Conservation (phyloP, 2,888 invertebrate species). For the Lissonota sp. region DNA sequence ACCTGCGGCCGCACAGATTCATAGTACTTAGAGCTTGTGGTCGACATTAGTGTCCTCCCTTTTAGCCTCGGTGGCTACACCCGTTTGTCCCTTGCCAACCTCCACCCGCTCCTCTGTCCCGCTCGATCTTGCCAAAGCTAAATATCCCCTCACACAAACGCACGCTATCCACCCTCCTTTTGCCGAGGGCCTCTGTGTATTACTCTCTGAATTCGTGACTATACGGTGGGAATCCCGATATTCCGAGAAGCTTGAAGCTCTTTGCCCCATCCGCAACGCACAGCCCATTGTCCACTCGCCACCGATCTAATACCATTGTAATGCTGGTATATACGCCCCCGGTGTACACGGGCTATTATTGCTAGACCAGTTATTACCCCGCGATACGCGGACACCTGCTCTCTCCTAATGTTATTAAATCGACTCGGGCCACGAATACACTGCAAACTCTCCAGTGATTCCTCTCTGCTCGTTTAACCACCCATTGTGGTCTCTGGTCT, state of each 20-base stretch:
- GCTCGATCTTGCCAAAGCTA: constrained; percentile 39
- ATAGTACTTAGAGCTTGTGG: constrained; percentile 64
- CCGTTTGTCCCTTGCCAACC: constrained; percentile 49
- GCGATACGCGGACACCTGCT: constrained; percentile 62
- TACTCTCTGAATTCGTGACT: background rate
- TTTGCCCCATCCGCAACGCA: constrained; percentile 38
- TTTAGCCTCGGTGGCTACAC: constrained; percentile 12
- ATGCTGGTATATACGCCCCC: constrained; percentile 29
- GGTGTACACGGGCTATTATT: constrained; percentile 57
- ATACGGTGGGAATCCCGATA: background rate
- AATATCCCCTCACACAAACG: background rate
- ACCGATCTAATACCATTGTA: constrained; percentile 10
- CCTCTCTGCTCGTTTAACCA: too few species aligned
- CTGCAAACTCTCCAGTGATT: background rate
- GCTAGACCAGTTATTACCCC: constrained; percentile 58
- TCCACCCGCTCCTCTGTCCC: constrained; percentile 33
- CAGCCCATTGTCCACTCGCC: constrained; percentile 45
- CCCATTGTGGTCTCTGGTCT: too few species aligned
- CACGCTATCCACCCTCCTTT: background rate
- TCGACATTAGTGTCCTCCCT: constrained; percentile 58
- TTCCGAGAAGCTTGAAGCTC: background rate
- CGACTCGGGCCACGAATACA: constrained; percentile 23
- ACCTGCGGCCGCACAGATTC: constrained; percentile 57
- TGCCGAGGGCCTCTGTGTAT: constrained; percentile 4
- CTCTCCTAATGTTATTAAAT: constrained; percentile 58